A percentile compares a stretch with the other conserved stretches of the same genome.
Evolutionary conservation across 2,797 vertebrate species (phyloP).

Genomic region (Nothura maculosa): DNA sequence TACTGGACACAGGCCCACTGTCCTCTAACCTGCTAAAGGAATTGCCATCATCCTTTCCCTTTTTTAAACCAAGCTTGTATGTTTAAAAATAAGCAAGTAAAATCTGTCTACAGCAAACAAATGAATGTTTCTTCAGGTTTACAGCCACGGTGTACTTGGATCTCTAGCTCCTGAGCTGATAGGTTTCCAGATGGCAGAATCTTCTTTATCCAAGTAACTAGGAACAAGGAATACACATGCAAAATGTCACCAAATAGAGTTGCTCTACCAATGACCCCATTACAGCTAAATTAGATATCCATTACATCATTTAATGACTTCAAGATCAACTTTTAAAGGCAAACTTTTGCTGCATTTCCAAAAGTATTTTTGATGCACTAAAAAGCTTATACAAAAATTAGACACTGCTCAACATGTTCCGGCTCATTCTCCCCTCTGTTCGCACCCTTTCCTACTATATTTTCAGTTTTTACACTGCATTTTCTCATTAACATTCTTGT

Average conservation of each 20-base stretch:
- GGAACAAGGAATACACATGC: neutral
- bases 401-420: neutral
- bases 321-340: neutral
- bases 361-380: neutral
- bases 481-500: constrained; percentile 35
- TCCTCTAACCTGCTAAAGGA: neutral
- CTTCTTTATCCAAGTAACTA: neutral
- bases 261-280: neutral
- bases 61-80: neutral
- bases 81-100: neutral
- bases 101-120: neutral
- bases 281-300: neutral
- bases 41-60: neutral
- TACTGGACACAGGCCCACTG: neutral
- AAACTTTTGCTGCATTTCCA: neutral
- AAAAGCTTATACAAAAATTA: neutral
- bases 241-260: neutral
- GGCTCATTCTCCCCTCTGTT: neutral
- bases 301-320: neutral
- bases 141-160: neutral
- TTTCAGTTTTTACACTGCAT: constrained; percentile 24
- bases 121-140: neutral
- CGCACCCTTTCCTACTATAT: neutral
- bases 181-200: neutral
- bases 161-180: neutral